A percentile compares a stretch with the other conserved stretches of the same genome.
Conservation (phyloP, 2,888 invertebrate genomes). For the Leucozona laternaria region DNA sequence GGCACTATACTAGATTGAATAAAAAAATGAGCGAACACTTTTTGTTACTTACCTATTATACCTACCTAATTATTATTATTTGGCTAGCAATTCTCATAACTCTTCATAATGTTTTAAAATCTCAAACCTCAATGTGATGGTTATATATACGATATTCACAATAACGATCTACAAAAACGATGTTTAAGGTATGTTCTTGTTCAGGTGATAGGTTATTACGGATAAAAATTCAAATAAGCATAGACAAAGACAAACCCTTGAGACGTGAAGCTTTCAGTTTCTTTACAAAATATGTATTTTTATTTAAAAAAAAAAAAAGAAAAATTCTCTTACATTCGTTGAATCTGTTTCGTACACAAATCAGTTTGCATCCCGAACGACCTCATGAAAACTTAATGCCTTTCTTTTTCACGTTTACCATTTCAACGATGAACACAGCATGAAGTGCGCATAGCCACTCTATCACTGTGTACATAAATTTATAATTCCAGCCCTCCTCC, state of each 20-base stretch:
- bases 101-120: no score
- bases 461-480: conserved; percentile 71
- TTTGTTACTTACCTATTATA: no score
- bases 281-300: background rate
- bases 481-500: conserved; percentile 59
- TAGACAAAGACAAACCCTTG: no score
- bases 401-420: conserved; percentile 15
- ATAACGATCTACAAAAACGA: no score
- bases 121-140: no score
- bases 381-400: conserved; percentile 68
- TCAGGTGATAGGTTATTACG: background rate
- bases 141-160: no score
- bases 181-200: no score
- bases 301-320: background rate
- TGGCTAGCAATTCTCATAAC: no score
- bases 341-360: background rate
- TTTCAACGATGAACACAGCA: conserved; percentile 62
- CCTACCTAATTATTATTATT: no score
- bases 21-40: no score
- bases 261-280: background rate
- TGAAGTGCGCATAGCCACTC: conserved; percentile 73
- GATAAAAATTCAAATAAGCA: no score
- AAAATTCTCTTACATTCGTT: background rate
- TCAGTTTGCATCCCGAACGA: conserved; percentile 13
- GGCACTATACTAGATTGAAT: no score